These are phyloP conservation scores for Celastrina argiolus DNA, from an alignment of 2,888 invertebrate species.

Conservation along the genomic window DNA sequence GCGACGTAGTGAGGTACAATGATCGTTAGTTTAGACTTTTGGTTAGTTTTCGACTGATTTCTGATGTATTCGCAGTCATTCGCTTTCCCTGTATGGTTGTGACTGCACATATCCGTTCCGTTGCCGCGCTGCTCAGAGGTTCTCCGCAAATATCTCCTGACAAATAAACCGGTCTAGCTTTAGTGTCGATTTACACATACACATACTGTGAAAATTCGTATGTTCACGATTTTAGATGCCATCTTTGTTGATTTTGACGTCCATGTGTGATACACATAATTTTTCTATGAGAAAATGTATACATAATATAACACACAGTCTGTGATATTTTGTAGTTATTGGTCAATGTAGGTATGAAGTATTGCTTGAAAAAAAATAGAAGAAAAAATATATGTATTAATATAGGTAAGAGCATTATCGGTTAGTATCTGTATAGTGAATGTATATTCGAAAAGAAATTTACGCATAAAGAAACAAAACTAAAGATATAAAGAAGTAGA, in stretches of 20 bases:
- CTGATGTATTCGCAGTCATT: conserved; percentile 49
- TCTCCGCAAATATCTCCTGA: conserved; percentile 59
- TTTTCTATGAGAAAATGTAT: conserved; percentile 78
- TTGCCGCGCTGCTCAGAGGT: conserved; percentile 28
- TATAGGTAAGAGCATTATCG: conserved; percentile 62
- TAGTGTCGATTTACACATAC: conserved; percentile 5
- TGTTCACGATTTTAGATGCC: conserved; percentile 69
- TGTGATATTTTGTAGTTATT: conserved; percentile 79
- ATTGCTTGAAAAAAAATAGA: conserved; percentile 75
- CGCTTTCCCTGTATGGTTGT: conserved; percentile 62
- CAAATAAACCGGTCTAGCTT: conserved; percentile 52
- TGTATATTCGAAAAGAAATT: conserved; percentile 56
- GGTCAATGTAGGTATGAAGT: conserved; percentile 73
- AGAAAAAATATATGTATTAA: conserved; percentile 72
- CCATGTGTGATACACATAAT: conserved; percentile 76
- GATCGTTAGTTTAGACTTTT: conserved; percentile 64
- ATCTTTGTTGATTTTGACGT: conserved; percentile 74
- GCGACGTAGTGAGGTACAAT: conserved; percentile 71
- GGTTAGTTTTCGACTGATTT: conserved; percentile 61
- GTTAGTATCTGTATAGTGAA: conserved; percentile 68
- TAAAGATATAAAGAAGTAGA: conserved; percentile 59
- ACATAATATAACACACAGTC: conserved; percentile 77
- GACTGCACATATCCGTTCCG: conserved; percentile 69
- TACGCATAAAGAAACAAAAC: conserved; percentile 48
- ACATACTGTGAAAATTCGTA: conserved; percentile 49